Conservation (phyloP, 2,113 vertebrate species). For the Alligator sinensis region DNA sequence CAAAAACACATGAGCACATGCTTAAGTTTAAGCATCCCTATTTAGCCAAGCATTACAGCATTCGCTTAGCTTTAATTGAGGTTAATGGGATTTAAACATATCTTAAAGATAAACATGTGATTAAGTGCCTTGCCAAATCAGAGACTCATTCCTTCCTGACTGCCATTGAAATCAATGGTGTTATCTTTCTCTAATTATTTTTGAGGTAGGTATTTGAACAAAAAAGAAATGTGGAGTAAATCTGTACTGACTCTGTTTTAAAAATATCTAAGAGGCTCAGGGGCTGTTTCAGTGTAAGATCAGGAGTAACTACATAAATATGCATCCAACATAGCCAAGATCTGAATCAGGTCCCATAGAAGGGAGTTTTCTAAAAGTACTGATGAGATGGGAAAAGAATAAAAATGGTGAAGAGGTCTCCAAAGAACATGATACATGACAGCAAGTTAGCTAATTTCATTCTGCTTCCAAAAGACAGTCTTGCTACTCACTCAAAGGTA, state of each 20-base stretch:
- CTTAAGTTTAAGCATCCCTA: slow-evolving; percentile 17
- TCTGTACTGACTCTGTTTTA: slow-evolving; percentile 42
- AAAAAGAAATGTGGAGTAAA: neutral
- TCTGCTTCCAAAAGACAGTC: slow-evolving; percentile 56
- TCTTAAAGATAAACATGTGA: slow-evolving; percentile 59
- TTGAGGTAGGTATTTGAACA: neutral
- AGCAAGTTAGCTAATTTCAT: slow-evolving; percentile 57
- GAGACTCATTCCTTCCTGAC: slow-evolving; percentile 31
- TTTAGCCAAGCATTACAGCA: slow-evolving; percentile 25
- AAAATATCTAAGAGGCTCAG: slow-evolving; percentile 18
- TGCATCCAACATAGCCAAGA: slow-evolving; percentile 19
- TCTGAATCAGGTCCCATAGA: slow-evolving; percentile 46
- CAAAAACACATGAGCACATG: neutral
- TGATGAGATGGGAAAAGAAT: slow-evolving; percentile 28
- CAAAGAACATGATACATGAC: slow-evolving; percentile 28
- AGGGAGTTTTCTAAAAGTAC: slow-evolving; percentile 36
- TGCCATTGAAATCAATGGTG: slow-evolving; percentile 12
- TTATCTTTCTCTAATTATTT: slow-evolving; percentile 18
- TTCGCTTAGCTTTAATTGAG: slow-evolving; percentile 25
- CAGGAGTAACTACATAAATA: slow-evolving; percentile 39
- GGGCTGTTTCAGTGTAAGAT: slow-evolving; percentile 51
- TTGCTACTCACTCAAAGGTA: slow-evolving; percentile 60
- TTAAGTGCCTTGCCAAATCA: slow-evolving; percentile 53
- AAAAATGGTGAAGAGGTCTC: slow-evolving; percentile 53
- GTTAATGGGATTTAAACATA: slow-evolving; percentile 50